phyloP scores from a whole-genome alignment of 2,113 vertebrate species.

The Ivindomyrus marchei region DNA sequence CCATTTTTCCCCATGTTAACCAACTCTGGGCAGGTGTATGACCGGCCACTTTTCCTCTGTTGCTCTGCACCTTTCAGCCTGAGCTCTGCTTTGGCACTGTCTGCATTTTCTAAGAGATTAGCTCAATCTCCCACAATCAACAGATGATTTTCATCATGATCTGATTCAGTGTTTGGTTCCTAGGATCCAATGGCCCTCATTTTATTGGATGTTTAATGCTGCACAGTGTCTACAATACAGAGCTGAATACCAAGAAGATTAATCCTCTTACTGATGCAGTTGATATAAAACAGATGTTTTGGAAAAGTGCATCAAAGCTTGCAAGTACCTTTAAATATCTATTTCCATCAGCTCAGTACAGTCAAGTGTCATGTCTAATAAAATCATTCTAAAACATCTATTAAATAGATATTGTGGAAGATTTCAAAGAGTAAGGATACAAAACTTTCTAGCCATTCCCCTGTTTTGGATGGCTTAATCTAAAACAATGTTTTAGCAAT shows the following conservation, averaged over 20 bases:
- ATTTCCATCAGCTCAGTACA: background rate
- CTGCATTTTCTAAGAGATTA: background rate
- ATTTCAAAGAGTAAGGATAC: background rate
- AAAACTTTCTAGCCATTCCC: background rate
- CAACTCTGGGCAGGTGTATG: slow-evolving; percentile 34
- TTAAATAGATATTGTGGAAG: background rate
- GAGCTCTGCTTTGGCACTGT: background rate
- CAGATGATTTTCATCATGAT: slow-evolving; percentile 17
- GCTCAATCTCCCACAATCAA: background rate
- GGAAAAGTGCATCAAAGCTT: slow-evolving; percentile 11
- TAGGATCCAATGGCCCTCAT: slow-evolving; percentile 1
- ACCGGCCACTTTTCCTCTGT: background rate
- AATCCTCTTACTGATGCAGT: slow-evolving; percentile 19
- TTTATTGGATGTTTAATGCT: slow-evolving; percentile 11
- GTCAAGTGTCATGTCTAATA: background rate
- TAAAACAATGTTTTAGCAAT: background rate
- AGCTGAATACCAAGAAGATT: slow-evolving; percentile 25
- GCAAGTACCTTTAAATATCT: background rate
- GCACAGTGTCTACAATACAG: slow-evolving; percentile 21
- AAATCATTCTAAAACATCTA: background rate
- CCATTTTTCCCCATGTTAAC: slow-evolving; percentile 15
- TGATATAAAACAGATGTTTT: slow-evolving; percentile 25
- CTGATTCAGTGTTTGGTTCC: slow-evolving; percentile 6
- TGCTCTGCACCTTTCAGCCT: background rate
- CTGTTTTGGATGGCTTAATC: background rate